Evolutionary conservation across 2,888 invertebrate genomes (phyloP).

Genomic region (Julus scandinavius): DNA sequence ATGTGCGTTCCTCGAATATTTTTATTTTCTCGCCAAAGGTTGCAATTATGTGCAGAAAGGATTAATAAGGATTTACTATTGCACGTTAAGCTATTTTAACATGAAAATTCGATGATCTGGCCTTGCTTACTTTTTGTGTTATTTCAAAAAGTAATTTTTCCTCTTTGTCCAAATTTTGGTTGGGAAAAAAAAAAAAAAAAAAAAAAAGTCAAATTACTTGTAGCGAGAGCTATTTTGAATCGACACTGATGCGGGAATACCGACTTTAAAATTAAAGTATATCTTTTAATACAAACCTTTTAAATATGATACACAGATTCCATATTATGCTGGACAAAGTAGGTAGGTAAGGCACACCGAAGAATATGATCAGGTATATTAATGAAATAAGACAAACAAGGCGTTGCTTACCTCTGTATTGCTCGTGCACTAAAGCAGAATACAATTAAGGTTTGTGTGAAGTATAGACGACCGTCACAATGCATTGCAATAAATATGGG

Average conservation of each 20-base stretch:
- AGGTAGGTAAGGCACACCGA: constrained; percentile 12
- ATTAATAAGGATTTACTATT: neutral
- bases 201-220: neutral
- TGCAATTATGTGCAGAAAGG: neutral
- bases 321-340: neutral
- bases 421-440: neutral
- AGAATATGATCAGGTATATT: neutral
- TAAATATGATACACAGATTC: constrained; percentile 31
- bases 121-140: too few relatives aligned
- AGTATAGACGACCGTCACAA: neutral
- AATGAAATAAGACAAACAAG: neutral
- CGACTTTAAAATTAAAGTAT: neutral
- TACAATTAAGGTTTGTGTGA: constrained; percentile 4
- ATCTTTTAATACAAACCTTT: neutral
- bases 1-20: too few relatives aligned
- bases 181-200: too few relatives aligned
- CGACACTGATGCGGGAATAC: neutral
- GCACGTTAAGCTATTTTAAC: neutral
- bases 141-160: neutral
- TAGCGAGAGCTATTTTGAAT: neutral
- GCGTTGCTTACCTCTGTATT: neutral
- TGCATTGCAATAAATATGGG: constrained; percentile 7
- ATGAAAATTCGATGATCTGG: too few relatives aligned
- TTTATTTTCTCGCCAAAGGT: too few relatives aligned
- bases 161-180: neutral